These are phyloP conservation scores for Rhincodon typus DNA, from an alignment of 2,797 vertebrate genomes.

Conservation along the genomic window DNA sequence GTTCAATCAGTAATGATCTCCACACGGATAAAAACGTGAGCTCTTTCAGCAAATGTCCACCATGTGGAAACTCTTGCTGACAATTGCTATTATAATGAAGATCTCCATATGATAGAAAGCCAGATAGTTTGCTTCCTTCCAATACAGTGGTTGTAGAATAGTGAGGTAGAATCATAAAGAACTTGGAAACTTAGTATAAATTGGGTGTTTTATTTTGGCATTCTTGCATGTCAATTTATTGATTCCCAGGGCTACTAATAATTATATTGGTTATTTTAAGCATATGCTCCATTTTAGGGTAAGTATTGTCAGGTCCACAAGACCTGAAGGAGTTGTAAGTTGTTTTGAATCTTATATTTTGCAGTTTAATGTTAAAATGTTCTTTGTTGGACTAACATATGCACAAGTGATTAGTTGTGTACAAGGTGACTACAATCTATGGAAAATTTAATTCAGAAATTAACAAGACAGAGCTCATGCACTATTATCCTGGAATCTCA, in stretches of 20 bases:
- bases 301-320: neutral
- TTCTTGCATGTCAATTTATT: neutral
- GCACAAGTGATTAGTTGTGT: too few relatives aligned
- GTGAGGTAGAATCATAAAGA: neutral
- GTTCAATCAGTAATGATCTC: conserved; percentile 12
- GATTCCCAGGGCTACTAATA: neutral
- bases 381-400: too few relatives aligned
- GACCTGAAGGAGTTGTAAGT: too few relatives aligned
- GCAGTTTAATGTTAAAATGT: too few relatives aligned
- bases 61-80: conserved; percentile 7
- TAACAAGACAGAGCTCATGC: too few relatives aligned
- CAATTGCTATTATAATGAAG: conserved; percentile 5
- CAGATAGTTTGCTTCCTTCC: neutral
- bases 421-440: too few relatives aligned
- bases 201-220: neutral
- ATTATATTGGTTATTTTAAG: neutral
- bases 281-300: neutral
- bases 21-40: neutral
- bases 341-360: too few relatives aligned
- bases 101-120: conserved; percentile 5
- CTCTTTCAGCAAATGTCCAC: neutral
- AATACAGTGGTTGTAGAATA: neutral
- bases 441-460: too few relatives aligned
- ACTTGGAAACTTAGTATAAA: neutral
- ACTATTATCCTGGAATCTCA: too few relatives aligned